Evolutionary conservation across 2,888 invertebrate genomes (phyloP), one percentile per base, ranked within the genome.

Genomic region (Anodontia alba): DNA sequence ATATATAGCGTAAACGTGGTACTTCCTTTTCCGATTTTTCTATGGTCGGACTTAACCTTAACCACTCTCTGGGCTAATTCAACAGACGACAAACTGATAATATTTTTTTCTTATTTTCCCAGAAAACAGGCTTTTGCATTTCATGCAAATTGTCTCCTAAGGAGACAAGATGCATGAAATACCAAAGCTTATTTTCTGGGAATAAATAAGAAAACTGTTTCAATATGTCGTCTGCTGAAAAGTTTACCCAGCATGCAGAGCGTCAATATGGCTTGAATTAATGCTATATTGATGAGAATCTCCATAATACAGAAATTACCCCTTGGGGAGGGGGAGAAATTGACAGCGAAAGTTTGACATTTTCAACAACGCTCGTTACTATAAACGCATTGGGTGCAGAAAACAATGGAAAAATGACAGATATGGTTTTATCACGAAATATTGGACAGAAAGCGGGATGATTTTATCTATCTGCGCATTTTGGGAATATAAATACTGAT

Each of bases 401-500:
- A 62, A 62, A 62, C 62, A 62, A 62, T 33, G 33, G 62, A 62
- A 62, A 57, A 33, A 33, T 62, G 62, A 62, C 62, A 62, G 62
- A 62, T 62, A 62, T 62, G 62, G 62, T 31, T 62, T 62, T 62
- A 62, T 62, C 62, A 62, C 62, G 62, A 33, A 62, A 62, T 62
- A 62, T 62, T 31, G 10, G 33, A 62, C 62, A 12, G 33, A 31
- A 15, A 33, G 20, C 62, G 1, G 33, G 1, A 10, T 62, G 62
- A 62, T 62, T 62, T 62, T 62, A 62, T 62, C 62, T 62, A 62
- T 23, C 7, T 62, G 33, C 33, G 62, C 62, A 62, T 62, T 62
- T 62, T 26, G 62, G 62, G 62, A 62, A 62, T 62, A 62, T 62
- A 33, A 62, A 62, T 62, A 33, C 62, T 62, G 62, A 62, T 62